A percentile compares a stretch with the other conserved stretches of the same genome.
These are phyloP conservation scores for Malacosoma neustria DNA, from an alignment of 2,888 invertebrate species.

Conservation along the genomic window DNA sequence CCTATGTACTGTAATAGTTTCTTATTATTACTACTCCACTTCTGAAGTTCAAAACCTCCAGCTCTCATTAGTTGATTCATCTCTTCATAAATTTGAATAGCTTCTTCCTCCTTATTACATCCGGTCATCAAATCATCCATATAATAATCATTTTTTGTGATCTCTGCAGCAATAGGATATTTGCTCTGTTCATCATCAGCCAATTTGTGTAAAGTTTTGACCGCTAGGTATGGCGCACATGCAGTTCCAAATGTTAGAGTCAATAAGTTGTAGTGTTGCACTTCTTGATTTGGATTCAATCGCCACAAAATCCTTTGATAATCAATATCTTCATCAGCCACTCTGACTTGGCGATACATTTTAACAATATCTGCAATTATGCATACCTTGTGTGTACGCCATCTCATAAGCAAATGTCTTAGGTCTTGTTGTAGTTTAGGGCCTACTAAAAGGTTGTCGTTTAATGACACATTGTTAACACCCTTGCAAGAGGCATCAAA, in stretches of 20 bases:
- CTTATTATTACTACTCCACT: conserved; percentile 14
- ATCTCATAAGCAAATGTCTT: conserved; percentile 9
- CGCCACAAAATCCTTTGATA: conserved; percentile 11
- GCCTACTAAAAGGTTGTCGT: conserved; percentile 10
- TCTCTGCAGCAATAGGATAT: conserved; percentile 10
- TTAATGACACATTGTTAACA: conserved; percentile 10
- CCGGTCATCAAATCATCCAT: conserved; percentile 17
- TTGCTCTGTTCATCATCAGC: conserved; percentile 14
- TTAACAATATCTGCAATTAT: conserved; percentile 9
- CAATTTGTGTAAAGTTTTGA: conserved; percentile 17
- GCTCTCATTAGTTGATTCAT: conserved; percentile 13
- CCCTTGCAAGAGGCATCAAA: conserved; percentile 13
- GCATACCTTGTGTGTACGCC: conserved; percentile 6
- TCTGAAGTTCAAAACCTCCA: conserved; percentile 23
- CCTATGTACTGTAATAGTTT: conserved; percentile 1
- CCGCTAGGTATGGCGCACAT: conserved; percentile 18
- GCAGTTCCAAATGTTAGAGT: conserved; percentile 16
- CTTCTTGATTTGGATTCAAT: background rate
- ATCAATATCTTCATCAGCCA: conserved; percentile 1
- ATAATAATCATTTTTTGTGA: conserved; percentile 11
- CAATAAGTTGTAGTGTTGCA: conserved; percentile 9
- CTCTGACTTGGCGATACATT: conserved; percentile 9
- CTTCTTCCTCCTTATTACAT: conserved; percentile 10
- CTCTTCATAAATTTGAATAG: conserved; percentile 10
- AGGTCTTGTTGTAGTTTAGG: conserved; percentile 11